Evolutionary conservation across 2,888 invertebrate genomes (phyloP), one percentile per base, ranked within the genome.

Genomic region (Drosophila limbata): DNA sequence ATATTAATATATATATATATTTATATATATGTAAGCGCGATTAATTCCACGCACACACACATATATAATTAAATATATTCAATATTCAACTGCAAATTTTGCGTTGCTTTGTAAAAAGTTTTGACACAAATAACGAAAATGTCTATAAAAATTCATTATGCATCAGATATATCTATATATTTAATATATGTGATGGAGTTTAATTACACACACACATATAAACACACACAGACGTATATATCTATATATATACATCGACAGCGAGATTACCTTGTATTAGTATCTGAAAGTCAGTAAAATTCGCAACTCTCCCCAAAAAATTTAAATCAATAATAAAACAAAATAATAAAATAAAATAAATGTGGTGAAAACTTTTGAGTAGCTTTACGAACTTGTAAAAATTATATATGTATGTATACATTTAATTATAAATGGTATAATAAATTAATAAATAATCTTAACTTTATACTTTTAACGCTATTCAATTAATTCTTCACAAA

Each of bases 321-420:
- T 47, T 15, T n/a, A 50, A 53, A 63, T 45, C 28, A 48, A 74
- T 48, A 57, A 48, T 59, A 70, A 50, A 15, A 53, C 4, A 59
- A 62, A 60, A 8, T 8, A 4, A 21, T 5, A 35, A 28, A 55
- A 50, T 61, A 56, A 35, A 35, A 51, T 75, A 78, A 70, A 65
- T 78, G 76, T 82, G 83, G 83, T 79, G 75, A 80, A 73, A 73
- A 63, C 73, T 81, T 84, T 89, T 68, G 85, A 78, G 81, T 85
- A 88, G 84, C 75, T 81, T 88, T 85, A 85, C 77, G 86, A 78
- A 85, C 75, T 81, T 89, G 89, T 85, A 85, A 88, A 88, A 88
- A 89, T 73, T 69, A 88, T 73, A 84, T 76, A 65, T 76, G 72
- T 72, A 82, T 88, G 86, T 84, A 87, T 81, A 88, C 85, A 87